Percentiles rank a stretch among this genome's conserved stretches.
phyloP scores from a whole-genome alignment of 2,797 vertebrate genomes.

The Anableps anableps region DNA sequence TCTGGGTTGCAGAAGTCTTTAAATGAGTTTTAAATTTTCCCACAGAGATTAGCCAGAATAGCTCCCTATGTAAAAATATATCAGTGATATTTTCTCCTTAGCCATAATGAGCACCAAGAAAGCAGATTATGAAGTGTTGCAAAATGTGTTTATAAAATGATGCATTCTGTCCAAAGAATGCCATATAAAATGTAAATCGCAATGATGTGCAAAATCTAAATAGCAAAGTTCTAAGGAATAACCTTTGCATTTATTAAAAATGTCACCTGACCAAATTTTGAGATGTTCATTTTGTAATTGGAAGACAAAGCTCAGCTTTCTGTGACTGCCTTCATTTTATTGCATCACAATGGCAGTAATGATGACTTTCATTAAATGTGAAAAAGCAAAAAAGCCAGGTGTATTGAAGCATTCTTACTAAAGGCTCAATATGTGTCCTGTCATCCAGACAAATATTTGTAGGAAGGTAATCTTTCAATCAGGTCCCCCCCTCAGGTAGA shows the following conservation, averaged over 20 bases:
- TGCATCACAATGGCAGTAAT: constrained; percentile 24
- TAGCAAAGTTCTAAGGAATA: not conserved
- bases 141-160: not conserved
- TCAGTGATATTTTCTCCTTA: not conserved
- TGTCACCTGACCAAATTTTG: constrained; percentile 5
- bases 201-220: not conserved
- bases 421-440: not conserved
- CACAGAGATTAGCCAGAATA: not conserved
- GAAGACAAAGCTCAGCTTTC: constrained; percentile 10
- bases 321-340: constrained; percentile 13
- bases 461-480: not conserved
- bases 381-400: constrained; percentile 32
- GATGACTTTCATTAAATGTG: constrained; percentile 30
- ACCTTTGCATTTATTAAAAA: not conserved
- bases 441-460: not conserved
- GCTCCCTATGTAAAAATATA: not conserved
- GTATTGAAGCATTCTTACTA: constrained; percentile 13
- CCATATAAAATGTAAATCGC: not conserved
- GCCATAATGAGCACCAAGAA: not conserved
- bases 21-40: not conserved
- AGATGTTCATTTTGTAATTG: constrained; percentile 11
- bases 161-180: not conserved
- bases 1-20: not conserved
- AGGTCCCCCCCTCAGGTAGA: not conserved
- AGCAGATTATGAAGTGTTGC: not conserved